These are phyloP conservation scores for Tolmerus cingulatus DNA, from an alignment of 2,888 invertebrate genomes.

Conservation along the genomic window DNA sequence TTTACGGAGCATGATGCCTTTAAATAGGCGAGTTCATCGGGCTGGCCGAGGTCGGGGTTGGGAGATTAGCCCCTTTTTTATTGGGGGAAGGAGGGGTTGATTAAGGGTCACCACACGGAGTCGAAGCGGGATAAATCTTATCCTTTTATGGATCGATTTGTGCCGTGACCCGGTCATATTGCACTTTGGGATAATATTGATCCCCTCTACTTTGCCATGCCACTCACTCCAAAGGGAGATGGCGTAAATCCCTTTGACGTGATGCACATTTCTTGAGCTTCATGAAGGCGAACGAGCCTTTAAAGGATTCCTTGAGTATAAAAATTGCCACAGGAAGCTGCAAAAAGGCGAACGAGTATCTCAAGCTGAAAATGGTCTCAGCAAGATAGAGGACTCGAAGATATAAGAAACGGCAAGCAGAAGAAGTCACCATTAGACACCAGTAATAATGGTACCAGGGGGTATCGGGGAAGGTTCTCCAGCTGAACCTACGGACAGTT, in stretches of 20 bases:
- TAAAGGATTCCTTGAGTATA: background rate
- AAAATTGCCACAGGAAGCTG: background rate
- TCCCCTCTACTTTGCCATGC: background rate
- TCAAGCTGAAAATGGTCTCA: background rate
- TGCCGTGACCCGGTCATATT: background rate
- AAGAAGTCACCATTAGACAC: background rate
- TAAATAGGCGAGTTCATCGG: slow-evolving; percentile 13
- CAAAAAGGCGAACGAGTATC: background rate
- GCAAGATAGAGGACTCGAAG: background rate
- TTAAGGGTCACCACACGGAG: background rate
- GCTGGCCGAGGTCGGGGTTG: background rate
- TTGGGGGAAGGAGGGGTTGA: background rate
- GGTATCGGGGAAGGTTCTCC: background rate
- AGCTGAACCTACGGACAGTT: background rate
- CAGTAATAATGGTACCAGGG: slow-evolving; percentile 10
- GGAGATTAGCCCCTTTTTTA: background rate
- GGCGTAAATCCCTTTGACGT: background rate
- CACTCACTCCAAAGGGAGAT: background rate
- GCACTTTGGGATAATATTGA: background rate
- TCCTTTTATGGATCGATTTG: background rate
- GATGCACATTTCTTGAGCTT: background rate
- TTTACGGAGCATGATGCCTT: slow-evolving; percentile 18
- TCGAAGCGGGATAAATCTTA: background rate
- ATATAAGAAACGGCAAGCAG: slow-evolving; percentile 11
- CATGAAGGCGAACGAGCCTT: background rate